Evolutionary conservation across 2,113 vertebrate genomes (phyloP), one percentile per base, ranked within the genome.

Genomic region (Mandrillus leucophaeus): DNA sequence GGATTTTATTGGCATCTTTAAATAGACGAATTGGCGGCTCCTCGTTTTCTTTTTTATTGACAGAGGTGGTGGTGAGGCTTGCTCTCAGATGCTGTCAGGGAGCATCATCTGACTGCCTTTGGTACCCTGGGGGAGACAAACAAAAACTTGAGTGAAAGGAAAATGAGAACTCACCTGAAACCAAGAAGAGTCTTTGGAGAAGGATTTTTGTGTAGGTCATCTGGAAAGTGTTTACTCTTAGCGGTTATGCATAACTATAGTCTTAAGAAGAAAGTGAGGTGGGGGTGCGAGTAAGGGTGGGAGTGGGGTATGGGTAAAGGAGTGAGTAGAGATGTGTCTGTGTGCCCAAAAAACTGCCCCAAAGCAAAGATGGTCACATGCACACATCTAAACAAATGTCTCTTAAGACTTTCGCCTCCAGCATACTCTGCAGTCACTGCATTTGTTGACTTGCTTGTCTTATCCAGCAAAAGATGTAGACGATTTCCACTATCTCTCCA

Each of bases 161-260:
- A 98, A 97, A 97, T 6, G 79, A 83, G 95, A 96, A 96, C 64
- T 93, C 95, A 72, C 48, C 73, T 43, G 43, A 88, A 25, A 50
- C 89, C 83, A 6, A 4, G 14, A 75, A 88, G 66, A 86, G 61
- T 72, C 95, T 94, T 98, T 97, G 97, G 57, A 57, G 88, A 64
- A 96, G 52, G 66, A 27, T 32, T 50, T 94, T 87, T 89, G 61
- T 38, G 70, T 55, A 78, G 59, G 35, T 83, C 95, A 85, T 89
- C 61, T 55, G 1, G 70, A 87, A 76, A 17, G 22, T 64, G 17
- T 78, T 66, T 22, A 13, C 11, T 25, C 7, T 43, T 25, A 66
- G 30, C 64, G 66, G 20, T 75, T 30, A 64, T 1, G 16, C 9
- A 16, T 32, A 48, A 52, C 16, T n/a, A 27, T 6, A 25, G n/a